Evolutionary conservation across 2,888 invertebrate species (phyloP), one percentile per base, ranked within the genome.

Genomic region (Cryptosula pallasiana): DNA sequence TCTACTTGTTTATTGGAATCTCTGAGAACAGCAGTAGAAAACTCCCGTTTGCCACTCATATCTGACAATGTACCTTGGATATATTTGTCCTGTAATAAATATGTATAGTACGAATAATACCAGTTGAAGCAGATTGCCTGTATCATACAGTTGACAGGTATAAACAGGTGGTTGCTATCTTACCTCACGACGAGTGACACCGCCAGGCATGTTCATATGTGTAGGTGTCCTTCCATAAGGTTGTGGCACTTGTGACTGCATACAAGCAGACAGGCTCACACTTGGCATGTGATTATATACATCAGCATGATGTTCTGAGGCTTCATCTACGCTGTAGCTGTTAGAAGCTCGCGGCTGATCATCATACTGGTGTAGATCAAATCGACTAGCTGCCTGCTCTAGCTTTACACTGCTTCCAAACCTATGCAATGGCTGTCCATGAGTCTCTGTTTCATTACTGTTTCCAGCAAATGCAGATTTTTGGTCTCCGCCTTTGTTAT

Each of bases 201-300:
- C 90, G 0, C 91, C 91, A 0, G 91, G 91, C 91, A 91, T 91
- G 77, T 89, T 89, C n/a, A 90, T 84, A 78, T 91, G 90, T 1
- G 79, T 76, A n/a, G 88, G 89, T 13, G 45, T 72, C 32, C 76
- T 81, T 27, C 71, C 76, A 74, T 84, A 86, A 0, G 91, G 91
- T 73, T 88, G 88, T 0, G 91, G 91, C 0, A 91, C 91, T 83
- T 90, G 91, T 73, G 89, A 90, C 81, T 91, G 91, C 91, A 91
- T 91, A 0, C 88, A 88, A 0, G 90, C 89, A 74, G 88, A 89
- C 9, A 91, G 85, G 80, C 88, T 90, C 0, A 91, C 88, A 54
- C 72, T 75, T 2, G 69, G 20, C 70, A 54, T 70, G 57, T 58
- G 71, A 23, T 71, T 71, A n/a, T 63, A 63, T 32, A 63, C 63